Percentiles rank a stretch among this genome's conserved stretches.
Conservation (phyloP, 2,888 invertebrate species). For the Branchellion lobata region DNA sequence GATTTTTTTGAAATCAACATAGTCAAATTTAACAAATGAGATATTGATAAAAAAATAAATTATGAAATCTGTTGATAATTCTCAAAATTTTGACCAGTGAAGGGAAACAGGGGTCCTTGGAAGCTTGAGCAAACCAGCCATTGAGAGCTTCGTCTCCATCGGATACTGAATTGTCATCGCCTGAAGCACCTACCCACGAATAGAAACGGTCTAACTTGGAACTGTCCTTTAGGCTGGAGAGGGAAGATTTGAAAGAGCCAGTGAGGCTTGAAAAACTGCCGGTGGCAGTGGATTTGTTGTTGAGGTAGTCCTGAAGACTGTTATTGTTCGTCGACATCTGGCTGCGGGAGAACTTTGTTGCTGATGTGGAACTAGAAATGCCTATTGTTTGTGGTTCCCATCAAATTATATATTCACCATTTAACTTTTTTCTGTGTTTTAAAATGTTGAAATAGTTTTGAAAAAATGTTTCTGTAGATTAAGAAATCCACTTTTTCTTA, state of each 20-base stretch:
- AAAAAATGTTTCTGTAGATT: too few species aligned
- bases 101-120: constrained; percentile 60
- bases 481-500: too few species aligned
- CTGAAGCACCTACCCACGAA: constrained; percentile 1
- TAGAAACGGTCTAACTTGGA: neutral
- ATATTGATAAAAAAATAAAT: too few species aligned
- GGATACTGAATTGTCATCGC: neutral
- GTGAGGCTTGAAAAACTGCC: neutral
- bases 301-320: neutral
- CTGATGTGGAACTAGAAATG: too few species aligned
- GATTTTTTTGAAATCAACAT: too few species aligned
- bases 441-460: too few species aligned
- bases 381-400: too few species aligned
- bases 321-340: neutral
- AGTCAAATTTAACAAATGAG: too few species aligned
- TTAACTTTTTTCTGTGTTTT: too few species aligned
- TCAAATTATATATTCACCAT: too few species aligned
- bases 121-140: constrained; percentile 61
- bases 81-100: constrained; percentile 55
- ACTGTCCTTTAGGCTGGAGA: neutral
- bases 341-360: too few species aligned
- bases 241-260: neutral
- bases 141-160: constrained; percentile 54
- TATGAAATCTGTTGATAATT: too few species aligned
- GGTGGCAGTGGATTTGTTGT: neutral